phyloP scores from a whole-genome alignment of 2,888 invertebrate species.

The Sicus ferrugineus region DNA sequence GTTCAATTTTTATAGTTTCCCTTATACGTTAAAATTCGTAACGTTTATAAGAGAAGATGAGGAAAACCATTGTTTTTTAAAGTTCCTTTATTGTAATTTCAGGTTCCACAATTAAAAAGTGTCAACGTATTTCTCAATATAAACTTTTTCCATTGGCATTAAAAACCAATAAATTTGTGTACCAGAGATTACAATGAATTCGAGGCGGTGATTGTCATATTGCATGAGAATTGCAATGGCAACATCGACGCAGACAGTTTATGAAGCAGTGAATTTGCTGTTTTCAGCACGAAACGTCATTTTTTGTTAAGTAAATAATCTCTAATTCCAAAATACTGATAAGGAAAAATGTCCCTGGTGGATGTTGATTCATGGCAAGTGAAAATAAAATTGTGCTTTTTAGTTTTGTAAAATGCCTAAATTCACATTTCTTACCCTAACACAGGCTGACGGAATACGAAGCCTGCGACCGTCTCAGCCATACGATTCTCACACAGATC shows the following conservation, averaged over 20 bases:
- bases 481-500: constrained; percentile 72
- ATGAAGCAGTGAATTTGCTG: not conserved
- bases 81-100: no score
- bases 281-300: constrained; percentile 17
- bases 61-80: no score
- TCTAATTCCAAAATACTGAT: not conserved
- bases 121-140: no score
- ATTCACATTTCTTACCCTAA: not conserved
- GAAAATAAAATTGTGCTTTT: not conserved
- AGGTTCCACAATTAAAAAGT: no score
- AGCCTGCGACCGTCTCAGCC: constrained; percentile 71
- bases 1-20: no score
- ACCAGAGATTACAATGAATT: no score
- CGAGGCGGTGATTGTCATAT: no score
- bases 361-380: constrained; percentile 63
- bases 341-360: constrained; percentile 57
- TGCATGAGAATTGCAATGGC: no score
- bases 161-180: no score
- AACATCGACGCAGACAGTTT: not conserved
- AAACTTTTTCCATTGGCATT: no score
- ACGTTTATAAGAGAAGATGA: no score
- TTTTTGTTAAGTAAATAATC: not conserved
- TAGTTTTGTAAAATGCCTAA: not conserved
- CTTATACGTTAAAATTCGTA: no score
- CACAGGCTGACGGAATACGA: constrained; percentile 73